Conservation (phyloP, 2,113 vertebrate genomes). For the Chamaea fasciata region DNA sequence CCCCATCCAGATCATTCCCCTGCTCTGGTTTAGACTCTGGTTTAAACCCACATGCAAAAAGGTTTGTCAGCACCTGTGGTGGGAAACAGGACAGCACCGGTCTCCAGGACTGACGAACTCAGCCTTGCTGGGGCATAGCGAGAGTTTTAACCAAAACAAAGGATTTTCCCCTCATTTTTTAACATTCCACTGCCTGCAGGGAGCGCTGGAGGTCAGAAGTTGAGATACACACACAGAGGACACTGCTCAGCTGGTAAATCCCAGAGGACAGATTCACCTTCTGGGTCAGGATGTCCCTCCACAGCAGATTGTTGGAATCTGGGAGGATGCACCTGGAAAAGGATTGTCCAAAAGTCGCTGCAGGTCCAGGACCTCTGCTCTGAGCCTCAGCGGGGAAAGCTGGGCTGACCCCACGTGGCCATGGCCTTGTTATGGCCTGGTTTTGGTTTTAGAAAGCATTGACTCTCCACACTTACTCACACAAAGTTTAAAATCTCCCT, state of each 20-base stretch:
- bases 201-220: neutral
- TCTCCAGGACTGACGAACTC: neutral
- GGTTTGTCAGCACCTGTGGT: neutral
- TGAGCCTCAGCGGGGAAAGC: neutral
- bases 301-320: fast-evolving
- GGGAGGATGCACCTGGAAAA: neutral
- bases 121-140: neutral
- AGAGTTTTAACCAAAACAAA: neutral
- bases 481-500: neutral
- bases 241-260: neutral
- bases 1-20: neutral
- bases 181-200: fast-evolving
- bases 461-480: neutral
- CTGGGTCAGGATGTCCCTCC: neutral
- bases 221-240: neutral
- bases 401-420: conserved; percentile 32
- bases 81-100: neutral
- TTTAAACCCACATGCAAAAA: neutral
- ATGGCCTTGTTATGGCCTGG: fast-evolving
- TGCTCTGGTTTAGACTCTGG: neutral
- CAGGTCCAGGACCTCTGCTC: neutral
- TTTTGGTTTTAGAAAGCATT: fast-evolving
- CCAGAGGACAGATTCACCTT: neutral
- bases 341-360: neutral
- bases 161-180: neutral